phyloP scores from a whole-genome alignment of 1,140 invertebrate genomes.

The Delia radicum region DNA sequence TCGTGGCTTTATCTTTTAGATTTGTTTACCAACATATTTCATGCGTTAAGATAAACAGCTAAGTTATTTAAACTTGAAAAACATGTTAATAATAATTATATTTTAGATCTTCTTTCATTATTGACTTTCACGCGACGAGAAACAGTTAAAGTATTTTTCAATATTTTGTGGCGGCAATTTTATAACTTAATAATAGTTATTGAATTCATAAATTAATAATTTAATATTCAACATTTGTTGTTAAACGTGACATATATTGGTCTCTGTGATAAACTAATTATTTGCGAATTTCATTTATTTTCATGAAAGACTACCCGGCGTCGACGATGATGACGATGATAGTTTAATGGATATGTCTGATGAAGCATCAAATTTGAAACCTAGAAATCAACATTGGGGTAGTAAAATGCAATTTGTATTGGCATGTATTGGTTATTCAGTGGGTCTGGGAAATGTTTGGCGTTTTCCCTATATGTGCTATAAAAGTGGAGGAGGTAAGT shows the following conservation, averaged over 20 bases:
- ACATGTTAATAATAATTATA: too few species aligned
- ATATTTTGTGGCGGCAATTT: too few species aligned
- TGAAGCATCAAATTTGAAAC: slow-evolving; percentile 67
- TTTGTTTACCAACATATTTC: too few species aligned
- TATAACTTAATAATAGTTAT: too few species aligned
- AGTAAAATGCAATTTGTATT: slow-evolving; percentile 89
- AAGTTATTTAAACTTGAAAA: too few species aligned
- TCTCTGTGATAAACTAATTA: neutral
- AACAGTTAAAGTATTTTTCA: too few species aligned
- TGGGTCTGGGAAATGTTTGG: slow-evolving; percentile 91
- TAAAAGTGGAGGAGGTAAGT: slow-evolving; percentile 78
- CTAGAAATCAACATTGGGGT: slow-evolving; percentile 78
- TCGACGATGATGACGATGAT: slow-evolving; percentile 66
- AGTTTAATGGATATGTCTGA: slow-evolving; percentile 67
- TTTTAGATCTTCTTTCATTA: too few species aligned
- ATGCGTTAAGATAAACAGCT: too few species aligned
- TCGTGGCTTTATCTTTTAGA: too few species aligned
- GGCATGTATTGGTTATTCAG: slow-evolving; percentile 87
- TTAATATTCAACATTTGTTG: neutral
- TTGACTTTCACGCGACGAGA: too few species aligned
- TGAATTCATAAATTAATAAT: neutral
- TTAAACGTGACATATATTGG: neutral
- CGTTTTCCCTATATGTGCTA: slow-evolving; percentile 82
- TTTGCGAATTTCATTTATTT: too few species aligned
- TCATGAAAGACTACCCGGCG: slow-evolving; percentile 63